A percentile compares a stretch with the other conserved stretches of the same genome.
These are phyloP conservation scores for Hydrozoanthus tunicans DNA, from an alignment of 64 coral and sea anemone species.

Conservation along the genomic window DNA sequence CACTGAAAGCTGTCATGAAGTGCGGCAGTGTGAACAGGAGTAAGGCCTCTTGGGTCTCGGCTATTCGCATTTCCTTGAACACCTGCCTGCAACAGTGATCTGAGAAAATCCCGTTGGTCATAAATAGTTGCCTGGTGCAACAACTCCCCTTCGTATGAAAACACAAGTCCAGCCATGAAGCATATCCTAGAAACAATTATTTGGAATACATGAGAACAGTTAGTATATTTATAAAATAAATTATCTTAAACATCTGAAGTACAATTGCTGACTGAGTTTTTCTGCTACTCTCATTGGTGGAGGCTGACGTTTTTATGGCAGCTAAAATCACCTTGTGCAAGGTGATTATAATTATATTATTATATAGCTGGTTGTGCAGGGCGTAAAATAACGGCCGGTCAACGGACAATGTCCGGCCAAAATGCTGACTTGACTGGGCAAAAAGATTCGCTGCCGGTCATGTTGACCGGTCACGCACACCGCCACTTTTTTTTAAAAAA, in stretches of 20 bases:
- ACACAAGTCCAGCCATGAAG: constrained; percentile 80
- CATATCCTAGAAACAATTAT: neutral
- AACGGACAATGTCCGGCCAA: too few relatives aligned
- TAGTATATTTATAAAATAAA: neutral
- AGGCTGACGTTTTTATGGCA: too few relatives aligned
- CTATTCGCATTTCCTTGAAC: constrained; percentile 82
- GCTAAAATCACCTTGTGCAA: too few relatives aligned
- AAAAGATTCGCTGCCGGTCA: too few relatives aligned
- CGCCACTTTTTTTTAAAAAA: too few relatives aligned
- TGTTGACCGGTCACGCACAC: too few relatives aligned
- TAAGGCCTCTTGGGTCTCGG: constrained; percentile 70
- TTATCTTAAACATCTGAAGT: neutral
- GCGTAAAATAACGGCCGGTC: too few relatives aligned
- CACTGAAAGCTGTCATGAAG: constrained; percentile 79
- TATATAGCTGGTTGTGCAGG: too few relatives aligned
- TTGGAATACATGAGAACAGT: neutral
- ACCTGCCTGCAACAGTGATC: constrained; percentile 64
- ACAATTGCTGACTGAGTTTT: neutral
- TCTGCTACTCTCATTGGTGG: too few relatives aligned
- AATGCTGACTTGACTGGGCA: too few relatives aligned
- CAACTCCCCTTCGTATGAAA: constrained; percentile 80
- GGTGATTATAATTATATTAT: too few relatives aligned
- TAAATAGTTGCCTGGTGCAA: constrained; percentile 88
- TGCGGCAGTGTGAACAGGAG: constrained; percentile 85
- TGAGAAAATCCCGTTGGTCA: constrained; percentile 83